Percentiles rank a stretch among this genome's conserved stretches.
phyloP scores from a whole-genome alignment of 1,140 invertebrate species.

The Riptortus pedestris region DNA sequence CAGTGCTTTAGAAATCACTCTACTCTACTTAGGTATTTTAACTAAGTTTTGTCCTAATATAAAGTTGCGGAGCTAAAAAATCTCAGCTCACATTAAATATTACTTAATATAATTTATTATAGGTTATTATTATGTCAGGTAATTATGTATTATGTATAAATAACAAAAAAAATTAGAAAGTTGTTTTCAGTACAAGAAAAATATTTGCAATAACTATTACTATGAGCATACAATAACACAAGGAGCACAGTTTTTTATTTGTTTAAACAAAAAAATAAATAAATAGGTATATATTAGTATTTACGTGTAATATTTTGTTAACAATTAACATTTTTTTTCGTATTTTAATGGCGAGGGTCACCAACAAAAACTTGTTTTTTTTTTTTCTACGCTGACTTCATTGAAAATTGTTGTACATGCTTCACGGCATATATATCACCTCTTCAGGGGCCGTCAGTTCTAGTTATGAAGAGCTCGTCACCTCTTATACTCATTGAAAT shows the following conservation, averaged over 20 bases:
- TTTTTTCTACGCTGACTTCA: too few species aligned
- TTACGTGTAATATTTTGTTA: not conserved
- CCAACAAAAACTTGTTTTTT: too few species aligned
- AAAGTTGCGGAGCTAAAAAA: not conserved
- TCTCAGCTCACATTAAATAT: constrained; percentile 14
- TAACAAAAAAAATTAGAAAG: not conserved
- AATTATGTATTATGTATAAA: not conserved
- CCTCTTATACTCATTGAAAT: too few species aligned
- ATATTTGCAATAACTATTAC: constrained; percentile 13
- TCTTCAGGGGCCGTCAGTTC: too few species aligned
- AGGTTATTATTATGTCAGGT: constrained; percentile 13
- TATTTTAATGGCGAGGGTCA: too few species aligned
- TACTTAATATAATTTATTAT: constrained; percentile 17
- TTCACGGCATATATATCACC: too few species aligned
- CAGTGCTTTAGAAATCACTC: constrained; percentile 9
- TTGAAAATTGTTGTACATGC: too few species aligned
- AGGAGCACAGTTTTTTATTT: not conserved
- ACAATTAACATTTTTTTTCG: constrained; percentile 1
- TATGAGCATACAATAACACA: constrained; percentile 19
- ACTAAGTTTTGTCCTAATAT: constrained; percentile 7
- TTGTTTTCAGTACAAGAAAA: constrained; percentile 16
- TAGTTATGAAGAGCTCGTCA: too few species aligned
- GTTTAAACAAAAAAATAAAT: not conserved
- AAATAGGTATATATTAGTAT: not conserved
- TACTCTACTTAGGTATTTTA: not conserved